Conservation (phyloP, 92 coral and sea anemone genomes). For the Parazoanthus darwini region DNA sequence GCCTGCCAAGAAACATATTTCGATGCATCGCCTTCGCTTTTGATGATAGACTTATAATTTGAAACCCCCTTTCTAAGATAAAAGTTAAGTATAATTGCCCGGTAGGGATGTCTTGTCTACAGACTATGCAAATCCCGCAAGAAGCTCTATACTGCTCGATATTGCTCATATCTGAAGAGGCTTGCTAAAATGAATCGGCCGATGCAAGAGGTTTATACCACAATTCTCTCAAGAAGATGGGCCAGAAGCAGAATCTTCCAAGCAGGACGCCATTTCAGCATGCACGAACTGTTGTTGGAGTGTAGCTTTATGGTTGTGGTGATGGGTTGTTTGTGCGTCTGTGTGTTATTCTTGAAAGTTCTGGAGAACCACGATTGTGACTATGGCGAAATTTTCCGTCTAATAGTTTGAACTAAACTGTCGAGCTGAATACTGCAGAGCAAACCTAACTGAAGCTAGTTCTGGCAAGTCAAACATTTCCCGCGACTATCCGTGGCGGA, state of each 20-base stretch:
- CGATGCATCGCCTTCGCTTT: neutral
- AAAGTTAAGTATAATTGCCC: neutral
- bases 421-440: too few species aligned
- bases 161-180: neutral
- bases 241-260: neutral
- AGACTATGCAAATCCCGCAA: neutral
- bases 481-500: neutral
- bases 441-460: too few species aligned
- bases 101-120: neutral
- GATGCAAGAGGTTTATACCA: neutral
- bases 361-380: neutral
- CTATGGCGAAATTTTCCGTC: neutral
- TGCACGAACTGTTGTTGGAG: slow-evolving; percentile 14
- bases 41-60: neutral
- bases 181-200: neutral
- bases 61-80: too few species aligned
- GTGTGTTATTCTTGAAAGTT: neutral
- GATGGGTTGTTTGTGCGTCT: neutral
- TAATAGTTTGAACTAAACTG: too few species aligned
- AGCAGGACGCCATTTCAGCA: neutral
- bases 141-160: neutral
- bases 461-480: too few species aligned
- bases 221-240: neutral
- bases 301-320: slow-evolving; percentile 4
- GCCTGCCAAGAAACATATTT: neutral